phyloP scores from a whole-genome alignment of 2,113 vertebrate species.

The Callipepla squamata region DNA sequence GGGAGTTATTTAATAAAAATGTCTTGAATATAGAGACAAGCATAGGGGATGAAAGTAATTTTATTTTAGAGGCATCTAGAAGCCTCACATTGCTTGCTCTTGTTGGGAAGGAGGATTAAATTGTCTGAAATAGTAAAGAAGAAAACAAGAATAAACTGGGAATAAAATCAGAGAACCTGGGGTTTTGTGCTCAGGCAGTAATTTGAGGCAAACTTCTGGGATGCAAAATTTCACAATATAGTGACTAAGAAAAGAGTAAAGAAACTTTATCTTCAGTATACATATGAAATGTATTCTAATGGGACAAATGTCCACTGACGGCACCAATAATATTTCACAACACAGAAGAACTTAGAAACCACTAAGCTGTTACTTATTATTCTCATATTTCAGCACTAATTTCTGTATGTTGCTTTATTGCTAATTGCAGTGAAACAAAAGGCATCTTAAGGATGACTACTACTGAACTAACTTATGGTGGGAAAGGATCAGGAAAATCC shows the following conservation, averaged over 20 bases:
- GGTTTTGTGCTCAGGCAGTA: background rate
- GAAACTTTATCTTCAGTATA: background rate
- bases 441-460: background rate
- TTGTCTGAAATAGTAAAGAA: slow-evolving; percentile 31
- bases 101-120: slow-evolving; percentile 22
- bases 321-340: background rate
- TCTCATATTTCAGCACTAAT: background rate
- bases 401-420: background rate
- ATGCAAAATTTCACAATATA: background rate
- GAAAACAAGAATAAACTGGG: background rate
- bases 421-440: background rate
- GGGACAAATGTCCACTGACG: background rate
- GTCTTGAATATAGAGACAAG: slow-evolving; percentile 10
- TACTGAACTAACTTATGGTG: background rate
- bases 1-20: slow-evolving; percentile 39
- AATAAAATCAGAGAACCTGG: slow-evolving; percentile 2
- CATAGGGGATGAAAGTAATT: background rate
- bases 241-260: background rate
- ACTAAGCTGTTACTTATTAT: background rate
- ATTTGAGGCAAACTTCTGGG: background rate
- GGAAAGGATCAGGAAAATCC: background rate
- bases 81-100: background rate
- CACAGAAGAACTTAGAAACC: background rate
- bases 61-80: slow-evolving; percentile 27
- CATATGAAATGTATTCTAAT: background rate